Evolutionary conservation across 2,888 invertebrate genomes (phyloP), one percentile per base, ranked within the genome.

Genomic region (Leptinotarsa haldemani): DNA sequence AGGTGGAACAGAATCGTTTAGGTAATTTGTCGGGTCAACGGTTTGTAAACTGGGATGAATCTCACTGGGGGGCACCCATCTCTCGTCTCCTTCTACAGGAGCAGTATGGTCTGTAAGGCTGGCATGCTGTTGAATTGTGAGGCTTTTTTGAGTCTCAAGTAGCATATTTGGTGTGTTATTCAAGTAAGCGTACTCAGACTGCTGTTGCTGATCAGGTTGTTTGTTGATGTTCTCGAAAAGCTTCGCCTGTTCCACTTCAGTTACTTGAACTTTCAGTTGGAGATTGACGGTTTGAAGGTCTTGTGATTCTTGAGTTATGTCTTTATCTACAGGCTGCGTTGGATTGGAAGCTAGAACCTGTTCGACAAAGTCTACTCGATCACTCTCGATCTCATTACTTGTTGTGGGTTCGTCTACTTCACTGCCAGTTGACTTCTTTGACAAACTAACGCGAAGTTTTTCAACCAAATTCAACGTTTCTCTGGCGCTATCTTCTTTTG

Each of bases 401-500:
- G 84, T 91, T 13, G 82, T 81, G 12, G 83, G 79, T 74, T 88
- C 87, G 64, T 87, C 87, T 4, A 84, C 81, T 66, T 87, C 87
- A 67, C 84, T 84, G 65, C 84, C 83, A 1, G 79, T 89, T 20
- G 92, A 90, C 85, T 93, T 94, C 84, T 93, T 93, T 48, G 90
- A 90, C 81, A 94, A 88, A 83, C 93, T 92, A 90, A 93, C 91
- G 66, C 96, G 90, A 20, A 97, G 88, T 83, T 96, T 95, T 83
- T 96, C 95, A 4, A 97, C 94, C 46, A 97, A 89, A 87, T 95
- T 93, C 75, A 94, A 88, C 0, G 96, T 96, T 85, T 95, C 96
- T 77, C 94, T 90, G 0, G 94, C 94, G 80, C 94, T 94, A 82
- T 94, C 94, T 85, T 96, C 96, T 84, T 94, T 94, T 3, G 93